Percentiles rank a stretch among this genome's conserved stretches.
phyloP scores from a whole-genome alignment of 2,113 vertebrate species.

The Antigone vipio region DNA sequence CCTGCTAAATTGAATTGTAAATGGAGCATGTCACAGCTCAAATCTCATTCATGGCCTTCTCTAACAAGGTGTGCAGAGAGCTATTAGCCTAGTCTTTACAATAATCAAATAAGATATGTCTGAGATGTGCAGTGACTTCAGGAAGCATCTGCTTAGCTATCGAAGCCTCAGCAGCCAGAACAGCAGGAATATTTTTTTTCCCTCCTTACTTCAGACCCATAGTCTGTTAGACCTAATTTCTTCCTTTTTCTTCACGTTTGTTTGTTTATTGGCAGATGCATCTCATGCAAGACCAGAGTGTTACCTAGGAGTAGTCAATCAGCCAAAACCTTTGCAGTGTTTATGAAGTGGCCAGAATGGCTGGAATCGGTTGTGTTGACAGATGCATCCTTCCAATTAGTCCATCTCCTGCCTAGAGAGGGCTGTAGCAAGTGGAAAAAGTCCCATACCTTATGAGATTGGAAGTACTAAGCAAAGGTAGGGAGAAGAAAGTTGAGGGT shows the following conservation, averaged over 20 bases:
- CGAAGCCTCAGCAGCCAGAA: not conserved
- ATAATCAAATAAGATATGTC: not conserved
- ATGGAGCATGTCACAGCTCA: slow-evolving; percentile 11
- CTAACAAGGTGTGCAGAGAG: slow-evolving; percentile 2
- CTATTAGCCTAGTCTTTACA: not conserved
- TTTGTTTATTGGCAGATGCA: not conserved
- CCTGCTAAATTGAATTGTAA: slow-evolving; percentile 57
- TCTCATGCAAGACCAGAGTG: not conserved
- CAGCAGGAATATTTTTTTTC: not conserved
- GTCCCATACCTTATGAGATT: not conserved
- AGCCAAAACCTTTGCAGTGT: not conserved
- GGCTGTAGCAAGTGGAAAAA: not conserved
- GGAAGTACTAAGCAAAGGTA: not conserved
- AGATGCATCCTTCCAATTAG: not conserved
- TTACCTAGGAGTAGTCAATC: not conserved
- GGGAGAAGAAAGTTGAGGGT: not conserved
- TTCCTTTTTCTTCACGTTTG: not conserved
- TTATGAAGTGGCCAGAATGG: not conserved
- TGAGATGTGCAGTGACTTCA: not conserved
- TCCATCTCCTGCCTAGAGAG: not conserved
- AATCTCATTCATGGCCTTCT: slow-evolving; percentile 15
- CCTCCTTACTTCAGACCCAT: not conserved
- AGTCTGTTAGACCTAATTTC: not conserved
- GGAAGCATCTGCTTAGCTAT: not conserved
- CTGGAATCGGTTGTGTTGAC: not conserved